Base-by-base conservation (phyloP, 2,113 vertebrate genomes). In the Myxocyprinus asiaticus region DNA sequence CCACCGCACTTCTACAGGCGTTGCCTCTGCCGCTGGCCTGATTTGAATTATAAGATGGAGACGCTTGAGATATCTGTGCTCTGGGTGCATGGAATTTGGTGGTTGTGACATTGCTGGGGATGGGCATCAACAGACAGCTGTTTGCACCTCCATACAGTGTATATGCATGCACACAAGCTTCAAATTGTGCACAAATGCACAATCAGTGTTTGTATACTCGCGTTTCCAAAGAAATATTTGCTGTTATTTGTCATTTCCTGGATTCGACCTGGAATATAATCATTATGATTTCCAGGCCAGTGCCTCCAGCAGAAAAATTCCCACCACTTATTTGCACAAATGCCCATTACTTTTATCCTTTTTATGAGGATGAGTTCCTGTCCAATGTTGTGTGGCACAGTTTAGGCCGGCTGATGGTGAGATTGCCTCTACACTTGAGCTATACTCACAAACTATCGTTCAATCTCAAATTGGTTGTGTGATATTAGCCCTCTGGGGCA, bases 1-100 rank as follows among this genome's bases (percentile, higher is more conserved):
- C 91, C 87, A 88, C 82, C 84, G 88, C 91, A 92, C 91, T 88
- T 92, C 93, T 90, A 91, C 89, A 88, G 92, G 91, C 92, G 85
- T 91, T 86, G 81, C 88, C 88, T 88, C 83, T 83, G 88, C 80
- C 82, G 83, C 88, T 88, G 79, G 86, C 88, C 89, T 90, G 90
- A 91, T 93, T 92, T 89, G 91, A 92, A 90, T 93, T 90, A 87
- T 89, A 91, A 89, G 88, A 91, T 86, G 86, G 86, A 91, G 92
- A 88, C 58, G 84, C 87, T 89, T 88, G 87, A 90, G 91, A 91
- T 92, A 89, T 92, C 85, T 90, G 89, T 84, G 92, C 93, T 93
- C 82, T 87, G 91, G 92, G 92, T 93, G 90, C 88, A 90, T 90
- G 92, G 88, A 92, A 93, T 91, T 92, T 90, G 92, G 86, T 87